Base-by-base conservation (phyloP, 2,113 vertebrate species). In the Nothobranchius kuhntae region DNA sequence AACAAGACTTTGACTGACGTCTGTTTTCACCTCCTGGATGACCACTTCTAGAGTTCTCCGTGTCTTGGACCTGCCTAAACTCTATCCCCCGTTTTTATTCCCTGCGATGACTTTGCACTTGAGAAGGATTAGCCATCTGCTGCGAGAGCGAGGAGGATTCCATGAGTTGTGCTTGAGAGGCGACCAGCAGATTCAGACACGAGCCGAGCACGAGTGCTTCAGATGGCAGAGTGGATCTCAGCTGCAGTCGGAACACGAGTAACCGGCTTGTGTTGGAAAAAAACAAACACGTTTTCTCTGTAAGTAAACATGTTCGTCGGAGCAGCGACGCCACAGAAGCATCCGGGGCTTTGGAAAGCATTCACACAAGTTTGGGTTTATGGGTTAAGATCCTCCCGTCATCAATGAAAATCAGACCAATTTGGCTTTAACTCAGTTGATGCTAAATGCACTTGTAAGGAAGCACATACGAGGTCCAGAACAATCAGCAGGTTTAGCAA, bases 91-190 rank as follows among this genome's bases (percentile, higher is more conserved):
- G 67, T 50, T 40, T 47, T 4, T 13, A 14, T 75, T 73, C 75
- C 54, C 65, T 13, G 9, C 38, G 62, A 36, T n/a, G 62, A 57
- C 75, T 72, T 65, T 80, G 71, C 74, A 61, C 51, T 78, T 70
- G 67, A 52, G 71, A 78, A 53, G 71, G 77, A 77, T 84, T 83
- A 86, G 68, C 83, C 87, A 84, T 89, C 85, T 87, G 83, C 77
- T 69, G 68, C 2, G 44, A 38, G 57, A 55, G 51, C 7, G 63
- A 59, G 54, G 53, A 67, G 47, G 63, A 71, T 53, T 69, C 56
- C 6, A 0, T 21, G 2, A 24, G 62, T 63, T 65, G 71, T 80
- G 64, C 68, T 70, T 65, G 71, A 76, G 71, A 65, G 45, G 15
- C 67, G 44, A 77, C 77, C 85, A 82, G 17, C 63, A 71, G 68